Evolutionary conservation across 2,113 vertebrate genomes (phyloP), one percentile per base, ranked within the genome.

Genomic region (Periophthalmus modestus): DNA sequence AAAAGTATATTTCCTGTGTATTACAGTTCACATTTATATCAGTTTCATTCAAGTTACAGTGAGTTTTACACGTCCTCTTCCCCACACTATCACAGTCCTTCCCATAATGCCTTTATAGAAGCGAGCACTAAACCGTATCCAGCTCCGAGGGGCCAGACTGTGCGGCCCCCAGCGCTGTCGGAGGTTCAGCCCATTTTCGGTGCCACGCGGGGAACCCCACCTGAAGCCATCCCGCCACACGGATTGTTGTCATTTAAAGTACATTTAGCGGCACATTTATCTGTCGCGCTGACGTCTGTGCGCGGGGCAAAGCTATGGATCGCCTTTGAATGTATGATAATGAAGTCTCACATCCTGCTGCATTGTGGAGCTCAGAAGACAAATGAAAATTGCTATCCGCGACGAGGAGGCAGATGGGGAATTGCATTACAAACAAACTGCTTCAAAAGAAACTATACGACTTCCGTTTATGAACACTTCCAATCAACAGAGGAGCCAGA

Each of bases 131-230:
- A 78, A 82, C 74, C 77, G 58, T 43, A 82, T 85, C 59, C 68
- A 68, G 71, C 57, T 48, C 11, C 70, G 70, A 81, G 76, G 79
- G 72, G 23, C 83, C 66, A 18, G 63, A 72, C 68, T 78, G 73
- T 74, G 21, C 34, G 52, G 79, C 80, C 79, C 76, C 73, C 74
- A 78, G 75, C 7, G 0, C 84, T 48, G 86, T 79, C 34, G 43
- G 86, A 59, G 77, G 78, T 74, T 86, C 80, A 87, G 83, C 89
- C 71, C 89, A 92, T 91, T 91, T 91, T 74, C 83, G 75, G 66
- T 68, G 54, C 84, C 0, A 80, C 69, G 87, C 61, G 15, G 74
- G 82, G 81, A 81, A 55, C 81, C 85, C 71, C 78, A 87, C 86
- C 83, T 85, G 73, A 84, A 88, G 81, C 80, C 73, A 70, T 59